These are phyloP conservation scores for Scophthalmus maximus DNA, from an alignment of 2,113 vertebrate species.

Conservation along the genomic window DNA sequence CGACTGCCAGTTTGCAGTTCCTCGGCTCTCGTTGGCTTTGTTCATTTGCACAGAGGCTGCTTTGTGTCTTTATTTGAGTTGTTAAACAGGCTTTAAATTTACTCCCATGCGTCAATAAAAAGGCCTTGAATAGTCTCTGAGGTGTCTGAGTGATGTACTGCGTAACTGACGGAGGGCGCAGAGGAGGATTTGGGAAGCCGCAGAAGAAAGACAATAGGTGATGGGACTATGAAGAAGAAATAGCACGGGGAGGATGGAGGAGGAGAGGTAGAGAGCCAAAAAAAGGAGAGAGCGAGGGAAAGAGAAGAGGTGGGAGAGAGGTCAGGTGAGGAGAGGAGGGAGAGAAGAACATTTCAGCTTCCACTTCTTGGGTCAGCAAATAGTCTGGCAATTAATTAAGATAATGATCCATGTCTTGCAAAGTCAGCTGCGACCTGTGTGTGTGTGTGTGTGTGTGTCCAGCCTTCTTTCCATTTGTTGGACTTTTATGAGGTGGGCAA, in stretches of 20 bases:
- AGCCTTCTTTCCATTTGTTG: conserved; percentile 38
- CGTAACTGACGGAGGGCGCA: background rate
- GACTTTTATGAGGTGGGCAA: conserved; percentile 69
- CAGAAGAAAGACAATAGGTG: background rate
- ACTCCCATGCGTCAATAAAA: conserved; percentile 33
- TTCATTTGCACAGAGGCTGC: conserved; percentile 5
- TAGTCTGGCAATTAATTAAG: conserved; percentile 70
- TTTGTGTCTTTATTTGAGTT: background rate
- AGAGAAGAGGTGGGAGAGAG: background rate
- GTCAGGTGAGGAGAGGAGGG: conserved; percentile 26
- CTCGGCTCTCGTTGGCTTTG: background rate
- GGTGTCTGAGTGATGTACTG: background rate
- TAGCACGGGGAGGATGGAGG: conserved; percentile 1
- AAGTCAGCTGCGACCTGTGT: conserved; percentile 23
- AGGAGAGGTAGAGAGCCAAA: background rate
- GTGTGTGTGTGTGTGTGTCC: background rate
- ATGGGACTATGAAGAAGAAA: background rate
- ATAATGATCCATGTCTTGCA: conserved; percentile 64
- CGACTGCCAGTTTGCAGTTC: background rate
- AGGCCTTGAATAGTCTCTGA: background rate
- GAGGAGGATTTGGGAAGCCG: background rate
- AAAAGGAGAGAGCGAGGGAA: background rate
- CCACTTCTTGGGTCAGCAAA: conserved; percentile 46
- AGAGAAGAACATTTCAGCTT: conserved; percentile 44
- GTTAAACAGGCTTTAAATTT: conserved; percentile 13